Evolutionary conservation across 2,797 vertebrate genomes (phyloP), one percentile per base, ranked within the genome.

Genomic region (Leontocebus nigricollis): DNA sequence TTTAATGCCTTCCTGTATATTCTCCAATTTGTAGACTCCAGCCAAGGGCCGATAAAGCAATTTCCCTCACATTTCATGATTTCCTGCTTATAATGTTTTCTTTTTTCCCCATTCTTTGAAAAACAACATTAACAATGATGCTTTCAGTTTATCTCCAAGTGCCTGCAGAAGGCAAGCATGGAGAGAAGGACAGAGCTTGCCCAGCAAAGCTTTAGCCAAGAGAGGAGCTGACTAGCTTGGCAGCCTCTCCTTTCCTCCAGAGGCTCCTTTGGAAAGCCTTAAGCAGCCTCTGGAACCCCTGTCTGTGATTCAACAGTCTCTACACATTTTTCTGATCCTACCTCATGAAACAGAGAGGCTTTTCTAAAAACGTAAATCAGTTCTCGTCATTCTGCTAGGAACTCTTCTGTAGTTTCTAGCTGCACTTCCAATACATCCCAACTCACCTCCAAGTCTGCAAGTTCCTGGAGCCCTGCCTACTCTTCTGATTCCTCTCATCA

Each of bases 1-100:
- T 93, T 96, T 96, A 97, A 95, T 95, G 94, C 46, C 61, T 97
- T 96, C 95, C 97, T 94, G 85, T 75, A 80, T 96, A 96, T 97
- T 92, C 90, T 97, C 81, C 93, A 96, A 96, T 96, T 92, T 86
- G 89, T 90, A 97, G 94, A 86, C 81, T 97, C 84, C 22, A 95
- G 89, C 87, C 83, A 94, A 87, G 64, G 80, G 82, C 90, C 26
- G 15, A 97, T 96, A 97, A 93, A 96, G 87, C 89, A 96, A 95
- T 98, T 97, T 96, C 94, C 76, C 87, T 72, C 3, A 72, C 73
- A 91, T 95, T 97, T 98, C 90, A 96, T 94, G 79, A 98, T 93
- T 98, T 98, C 97, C 96, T 97, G 95, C 85, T 77, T 96, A 81
- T 82, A 95, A 93, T 96, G 90, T 72, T 96, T 92, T 77, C 41